Evolutionary conservation across 2,888 invertebrate genomes (phyloP), one percentile per base, ranked within the genome.

Genomic region (Pomacea canaliculata): DNA sequence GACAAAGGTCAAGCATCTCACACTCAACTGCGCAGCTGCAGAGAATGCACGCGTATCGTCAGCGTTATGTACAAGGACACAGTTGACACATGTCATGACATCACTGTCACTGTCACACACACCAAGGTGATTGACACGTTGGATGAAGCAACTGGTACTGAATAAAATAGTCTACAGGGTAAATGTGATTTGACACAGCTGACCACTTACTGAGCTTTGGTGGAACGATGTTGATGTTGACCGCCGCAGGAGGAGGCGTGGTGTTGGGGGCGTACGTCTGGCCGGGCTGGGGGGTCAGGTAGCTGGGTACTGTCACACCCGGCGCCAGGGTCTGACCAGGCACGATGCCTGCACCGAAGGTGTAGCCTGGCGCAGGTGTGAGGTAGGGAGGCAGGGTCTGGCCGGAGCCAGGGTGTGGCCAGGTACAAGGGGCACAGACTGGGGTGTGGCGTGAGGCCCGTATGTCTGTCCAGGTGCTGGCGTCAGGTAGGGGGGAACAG

Each of bases 281-380:
- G 46, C 78, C 79, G 60, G 80, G 78, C 13, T 73, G 75, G 62
- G 82, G 81, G 18, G 83, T 81, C 75, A 81, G 79, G n/a, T 79
- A 81, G 48, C 83, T 80, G 65, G 69, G 77, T 63, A 72, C 27
- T 18, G 80, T 76, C 77, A 82, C 83, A 12, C 80, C 78, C 19
- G 85, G 85, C 18, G 82, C 78, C 77, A 80, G 82, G 13, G 85
- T 85, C 19, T 70, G 66, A 9, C 81, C 79, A 74, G 82, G 81
- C 23, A 16, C 74, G 62, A 51, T 71, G 62, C 73, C 60, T 13
- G 72, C 51, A 74, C 66, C 65, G 81, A 83, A 46, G n/a, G 72
- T 72, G 5, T 66, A 49, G 60, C 73, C 49, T 49, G 70, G 72
- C 18, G 13, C 66, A 13, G 72, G 72, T 2, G 72, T 72, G 79